Base-by-base conservation (phyloP, 2,888 invertebrate genomes). In the Ophion slaviceki region DNA sequence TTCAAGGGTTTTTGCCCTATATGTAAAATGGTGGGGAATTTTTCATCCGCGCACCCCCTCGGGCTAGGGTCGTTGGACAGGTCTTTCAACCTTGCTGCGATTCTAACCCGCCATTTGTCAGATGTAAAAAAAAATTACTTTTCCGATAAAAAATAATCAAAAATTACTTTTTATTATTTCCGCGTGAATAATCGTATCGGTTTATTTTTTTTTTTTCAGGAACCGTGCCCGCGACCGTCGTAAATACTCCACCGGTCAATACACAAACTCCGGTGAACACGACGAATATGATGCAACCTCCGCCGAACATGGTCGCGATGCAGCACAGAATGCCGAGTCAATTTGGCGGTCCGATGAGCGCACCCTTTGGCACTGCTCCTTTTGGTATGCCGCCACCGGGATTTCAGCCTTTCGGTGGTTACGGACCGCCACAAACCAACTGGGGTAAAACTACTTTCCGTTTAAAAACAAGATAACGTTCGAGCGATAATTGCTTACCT, bases 371-470 rank as follows among this genome's bases (percentile, higher is more conserved):
- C 8, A 95, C 94, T 40, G 95, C 96, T 20, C 96, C 96, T 1
- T 96, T 96, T 90, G 96, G 96, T 61, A 95, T 97, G 95, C 97
- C 97, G 5, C 97, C 97, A 11, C 96, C 96, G 32, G 96, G 96
- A 36, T 95, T 96, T 90, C 95, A 95, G 86, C 94, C 94, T 20
- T 94, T 93, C 74, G 93, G 92, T 71, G 93, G 92, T 36, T 94
- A 94, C 72, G 94, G 93, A 14, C 93, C 93, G 28, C 93, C 94
- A n/a, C 94, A 93, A 88, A 80, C 91, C 36, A 92, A 90, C 78
- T 94, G 94, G 94, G 94, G 93, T 93, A 90, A 87, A 74, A 40
- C 62, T 45, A 53, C 28, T 53, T 20, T 32, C 2, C 36, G 45
- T 20, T 28, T 0, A n/a, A 36, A 32, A 57, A 20, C 5, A 17